Evolutionary conservation across 1,140 invertebrate species (phyloP).

Genomic region (Sminthurinus signatus): DNA sequence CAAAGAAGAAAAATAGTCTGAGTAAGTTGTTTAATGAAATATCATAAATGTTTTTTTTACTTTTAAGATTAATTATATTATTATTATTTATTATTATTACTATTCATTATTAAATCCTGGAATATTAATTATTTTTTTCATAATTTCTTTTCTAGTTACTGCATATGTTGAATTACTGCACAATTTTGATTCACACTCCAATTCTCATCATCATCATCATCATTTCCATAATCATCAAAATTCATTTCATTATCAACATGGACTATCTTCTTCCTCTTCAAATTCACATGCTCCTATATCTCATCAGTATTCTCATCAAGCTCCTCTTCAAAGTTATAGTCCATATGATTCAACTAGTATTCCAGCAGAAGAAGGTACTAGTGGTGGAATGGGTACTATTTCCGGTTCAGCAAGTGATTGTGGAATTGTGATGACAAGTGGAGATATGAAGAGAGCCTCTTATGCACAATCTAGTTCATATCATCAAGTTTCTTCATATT

Average conservation of each 20-base stretch:
- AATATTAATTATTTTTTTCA: too few species aligned
- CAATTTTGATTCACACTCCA: conserved; percentile 30
- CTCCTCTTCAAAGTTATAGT: neutral
- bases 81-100: too few species aligned
- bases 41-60: neutral
- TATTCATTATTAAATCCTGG: too few species aligned
- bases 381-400: neutral
- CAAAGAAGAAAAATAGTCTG: conserved; percentile 40
- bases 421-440: too few species aligned
- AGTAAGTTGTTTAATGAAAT: conserved; percentile 24
- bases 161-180: conserved; percentile 40
- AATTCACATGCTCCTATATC: neutral
- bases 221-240: conserved; percentile 35
- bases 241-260: conserved; percentile 16
- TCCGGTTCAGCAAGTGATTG: too few species aligned
- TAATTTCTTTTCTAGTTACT: conserved; percentile 29
- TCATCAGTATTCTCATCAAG: conserved; percentile 20
- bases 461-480: conserved; percentile 21
- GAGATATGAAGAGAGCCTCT: neutral
- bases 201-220: conserved; percentile 28
- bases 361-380: neutral
- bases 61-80: neutral
- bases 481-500: conserved; percentile 21
- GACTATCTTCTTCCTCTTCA: neutral
- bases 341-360: neutral